A percentile compares a stretch with the other conserved stretches of the same genome.
These are phyloP conservation scores for Ectemnius lituratus DNA, from an alignment of 2,888 invertebrate genomes.

Conservation along the genomic window DNA sequence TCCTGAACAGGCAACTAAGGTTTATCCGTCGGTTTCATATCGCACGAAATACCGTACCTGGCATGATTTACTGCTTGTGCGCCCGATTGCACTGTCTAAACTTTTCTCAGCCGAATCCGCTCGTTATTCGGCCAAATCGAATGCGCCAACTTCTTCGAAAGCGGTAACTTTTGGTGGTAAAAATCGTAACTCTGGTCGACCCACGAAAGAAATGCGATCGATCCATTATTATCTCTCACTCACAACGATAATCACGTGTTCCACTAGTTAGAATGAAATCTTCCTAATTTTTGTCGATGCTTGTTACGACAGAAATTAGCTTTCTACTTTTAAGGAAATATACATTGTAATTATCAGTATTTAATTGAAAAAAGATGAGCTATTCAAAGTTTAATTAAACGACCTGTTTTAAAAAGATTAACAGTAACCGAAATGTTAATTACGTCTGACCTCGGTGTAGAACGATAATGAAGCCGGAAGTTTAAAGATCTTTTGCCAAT, in stretches of 20 bases:
- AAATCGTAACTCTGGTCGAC: slow-evolving; percentile 21
- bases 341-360: too few species aligned
- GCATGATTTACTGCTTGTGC: slow-evolving; percentile 33
- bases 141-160: slow-evolving; percentile 18
- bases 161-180: slow-evolving; percentile 17
- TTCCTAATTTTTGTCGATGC: too few species aligned
- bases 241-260: too few species aligned
- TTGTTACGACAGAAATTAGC: too few species aligned
- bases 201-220: slow-evolving; percentile 28
- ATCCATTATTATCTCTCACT: not conserved
- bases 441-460: not conserved
- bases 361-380: too few species aligned
- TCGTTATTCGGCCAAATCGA: slow-evolving; percentile 17
- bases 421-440: too few species aligned
- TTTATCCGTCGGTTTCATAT: slow-evolving; percentile 13
- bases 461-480: too few species aligned
- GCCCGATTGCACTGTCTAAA: slow-evolving; percentile 20
- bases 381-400: too few species aligned
- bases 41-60: not conserved
- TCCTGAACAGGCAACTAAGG: slow-evolving; percentile 11
- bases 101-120: slow-evolving; percentile 25
- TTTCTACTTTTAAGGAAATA: too few species aligned
- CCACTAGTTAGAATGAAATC: too few species aligned
- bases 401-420: too few species aligned
- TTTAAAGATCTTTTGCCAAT: too few species aligned